Evolutionary conservation across 2,797 vertebrate species (phyloP), one percentile per base, ranked within the genome.

Genomic region (Bryconaethiops microstoma): DNA sequence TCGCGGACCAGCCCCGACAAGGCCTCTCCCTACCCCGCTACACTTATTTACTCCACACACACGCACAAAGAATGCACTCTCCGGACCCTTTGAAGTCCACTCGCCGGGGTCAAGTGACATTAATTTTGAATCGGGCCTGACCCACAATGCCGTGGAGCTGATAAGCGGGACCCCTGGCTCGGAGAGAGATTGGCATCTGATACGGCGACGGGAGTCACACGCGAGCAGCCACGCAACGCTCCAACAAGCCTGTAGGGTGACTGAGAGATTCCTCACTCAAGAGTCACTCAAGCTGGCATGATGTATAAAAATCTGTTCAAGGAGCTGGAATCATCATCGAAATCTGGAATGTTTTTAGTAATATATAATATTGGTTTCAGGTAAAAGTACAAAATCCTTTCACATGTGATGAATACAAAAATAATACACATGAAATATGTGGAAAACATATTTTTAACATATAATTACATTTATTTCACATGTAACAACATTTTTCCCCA

Each of bases 41-140:
- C 74, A 86, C 83, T 86, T 91, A 91, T 92, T 85, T 89, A 89
- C 86, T 91, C 84, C 77, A 82, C 78, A 86, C 78, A 12, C 88
- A 10, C 88, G 89, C 89, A 91, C 87, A 91, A 90, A 91, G 87
- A 87, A 86, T 88, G 87, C 84, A 88, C 86, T 91, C 90, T 90
- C 83, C 88, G 78, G 79, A 80, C 48, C 77, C 91, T 92, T 91
- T 92, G 70, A 73, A 80, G 86, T 87, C 83, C 85, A 88, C 90
- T 88, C 88, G 76, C 85, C 57, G 87, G 91, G 92, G 94, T 94
- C 93, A 93, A 92, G 93, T 92, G 89, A 92, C 83, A 90, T 81
- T 87, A 85, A 84, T 92, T 88, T 94, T 93, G 85, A 91, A 92
- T 92, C 94, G 93, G 89, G 48, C 82, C 84, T 91, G 93, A 94